phyloP scores from a whole-genome alignment of 2,888 invertebrate species.

The Plutella xylostella region DNA sequence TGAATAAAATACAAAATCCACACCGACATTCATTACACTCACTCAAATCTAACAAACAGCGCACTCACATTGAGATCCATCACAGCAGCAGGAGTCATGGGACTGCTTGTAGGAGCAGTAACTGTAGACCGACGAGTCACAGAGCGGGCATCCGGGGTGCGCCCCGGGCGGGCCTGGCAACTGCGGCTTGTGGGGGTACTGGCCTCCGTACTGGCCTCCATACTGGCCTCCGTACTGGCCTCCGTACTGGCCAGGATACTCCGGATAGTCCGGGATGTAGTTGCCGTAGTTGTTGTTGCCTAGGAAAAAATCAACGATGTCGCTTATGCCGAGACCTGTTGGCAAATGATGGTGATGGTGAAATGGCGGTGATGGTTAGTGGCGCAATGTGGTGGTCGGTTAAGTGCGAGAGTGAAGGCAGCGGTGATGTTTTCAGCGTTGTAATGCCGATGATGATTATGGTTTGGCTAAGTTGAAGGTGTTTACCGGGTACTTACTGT shows the following conservation, averaged over 20 bases:
- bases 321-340: slow-evolving; percentile 62
- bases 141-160: slow-evolving; percentile 75
- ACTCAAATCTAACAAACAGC: neutral
- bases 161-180: slow-evolving; percentile 53
- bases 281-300: slow-evolving; percentile 44
- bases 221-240: slow-evolving; percentile 25
- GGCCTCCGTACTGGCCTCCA: slow-evolving; percentile 21
- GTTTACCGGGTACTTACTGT: no score
- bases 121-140: slow-evolving; percentile 81
- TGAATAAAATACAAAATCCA: no score
- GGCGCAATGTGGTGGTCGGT: neutral
- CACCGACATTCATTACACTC: neutral
- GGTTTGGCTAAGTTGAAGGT: no score
- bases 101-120: slow-evolving; percentile 81
- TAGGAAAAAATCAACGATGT: slow-evolving; percentile 60
- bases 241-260: slow-evolving; percentile 17
- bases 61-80: slow-evolving; percentile 56
- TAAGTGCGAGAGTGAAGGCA: no score
- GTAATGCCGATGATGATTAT: no score
- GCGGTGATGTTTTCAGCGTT: no score
- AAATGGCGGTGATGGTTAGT: slow-evolving; percentile 22
- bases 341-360: slow-evolving; percentile 20
- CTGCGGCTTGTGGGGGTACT: slow-evolving; percentile 23
- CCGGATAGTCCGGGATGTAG: no score
- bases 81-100: slow-evolving; percentile 83